Evolutionary conservation across 1,140 invertebrate species (phyloP), one percentile per base, ranked within the genome.

Genomic region (Caenorhabditis tropicalis): DNA sequence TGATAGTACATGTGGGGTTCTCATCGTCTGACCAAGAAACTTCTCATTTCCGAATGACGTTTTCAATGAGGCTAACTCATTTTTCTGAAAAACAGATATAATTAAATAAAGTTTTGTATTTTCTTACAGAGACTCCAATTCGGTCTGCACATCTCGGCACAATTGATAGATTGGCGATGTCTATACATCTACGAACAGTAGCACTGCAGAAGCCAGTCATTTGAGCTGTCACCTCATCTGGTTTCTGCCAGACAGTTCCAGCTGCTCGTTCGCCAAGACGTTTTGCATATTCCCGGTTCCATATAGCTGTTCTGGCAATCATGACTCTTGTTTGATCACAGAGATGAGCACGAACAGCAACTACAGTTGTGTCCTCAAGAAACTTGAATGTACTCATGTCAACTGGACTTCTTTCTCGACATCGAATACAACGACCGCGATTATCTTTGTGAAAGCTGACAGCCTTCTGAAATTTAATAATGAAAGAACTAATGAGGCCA

Each of bases 171-270:
- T 74, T 74, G 33, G 65, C 65, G 10, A 74, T 74, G 6, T 74
- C 65, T 43, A 74, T 74, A 19, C 65, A 74, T 24, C 65, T 5
- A 9, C 65, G 65, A 46, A 74, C 65, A 5, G 65, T 74, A 0
- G 65, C 65, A 43, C 65, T 74, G 24, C 65, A 74, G n/a, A 74
- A 74, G 9, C 65, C 65, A 10, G 65, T 74, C 65, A 74, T 74
- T 10, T 74, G 65, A 43, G 65, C 33, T 24, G 65, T 43, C 36
- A 74, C 65, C 21, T 74, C 65, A 24, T 74, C 65, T 9, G 65
- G 65, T 24, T 46, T 74, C 21, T 74, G 65, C 65, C 65, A 74
- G 3, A 74, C 36, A 1, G 65, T 74, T 74, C 65, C 65, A 7
- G 36, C n/a, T 6, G 65, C 65, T 46, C 65, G 65, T 43, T 74